Evolutionary conservation across 2,797 vertebrate genomes (phyloP).

Genomic region (Alauda arvensis): DNA sequence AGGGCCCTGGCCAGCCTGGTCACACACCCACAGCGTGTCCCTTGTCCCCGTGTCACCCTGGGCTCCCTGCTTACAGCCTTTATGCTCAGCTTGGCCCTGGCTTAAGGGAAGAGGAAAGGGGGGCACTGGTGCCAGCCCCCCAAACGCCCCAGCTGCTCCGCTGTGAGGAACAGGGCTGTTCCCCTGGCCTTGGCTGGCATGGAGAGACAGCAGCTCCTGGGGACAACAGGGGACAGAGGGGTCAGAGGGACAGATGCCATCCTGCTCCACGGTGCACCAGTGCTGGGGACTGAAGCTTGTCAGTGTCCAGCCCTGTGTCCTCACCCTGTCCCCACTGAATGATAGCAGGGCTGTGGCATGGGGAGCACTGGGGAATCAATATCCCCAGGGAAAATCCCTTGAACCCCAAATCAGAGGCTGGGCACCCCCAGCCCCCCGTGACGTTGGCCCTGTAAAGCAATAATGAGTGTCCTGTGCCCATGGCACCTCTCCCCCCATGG

Average conservation of each 20-base stretch:
- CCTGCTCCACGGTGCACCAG: rapidly evolving
- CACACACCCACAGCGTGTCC: rapidly evolving
- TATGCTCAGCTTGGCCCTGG: background rate
- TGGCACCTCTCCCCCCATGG: background rate
- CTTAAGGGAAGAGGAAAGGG: background rate
- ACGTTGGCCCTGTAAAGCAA: background rate
- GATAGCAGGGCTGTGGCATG: background rate
- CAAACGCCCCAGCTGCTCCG: background rate
- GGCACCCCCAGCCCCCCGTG: rapidly evolving
- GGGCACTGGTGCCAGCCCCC: background rate
- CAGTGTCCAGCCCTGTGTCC: background rate
- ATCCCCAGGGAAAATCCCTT: background rate
- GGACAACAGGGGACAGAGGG: background rate
- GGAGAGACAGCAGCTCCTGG: background rate
- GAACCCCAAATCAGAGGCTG: background rate
- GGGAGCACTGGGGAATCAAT: background rate
- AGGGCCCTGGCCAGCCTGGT: background rate
- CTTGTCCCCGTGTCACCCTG: background rate
- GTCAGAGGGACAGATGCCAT: background rate
- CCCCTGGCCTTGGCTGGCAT: background rate
- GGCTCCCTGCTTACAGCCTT: background rate
- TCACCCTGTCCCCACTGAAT: background rate
- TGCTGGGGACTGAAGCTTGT: background rate
- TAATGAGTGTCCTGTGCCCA: background rate
- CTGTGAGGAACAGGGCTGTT: background rate